phyloP scores from a whole-genome alignment of 2,888 invertebrate species.

The Andrena bucephala region DNA sequence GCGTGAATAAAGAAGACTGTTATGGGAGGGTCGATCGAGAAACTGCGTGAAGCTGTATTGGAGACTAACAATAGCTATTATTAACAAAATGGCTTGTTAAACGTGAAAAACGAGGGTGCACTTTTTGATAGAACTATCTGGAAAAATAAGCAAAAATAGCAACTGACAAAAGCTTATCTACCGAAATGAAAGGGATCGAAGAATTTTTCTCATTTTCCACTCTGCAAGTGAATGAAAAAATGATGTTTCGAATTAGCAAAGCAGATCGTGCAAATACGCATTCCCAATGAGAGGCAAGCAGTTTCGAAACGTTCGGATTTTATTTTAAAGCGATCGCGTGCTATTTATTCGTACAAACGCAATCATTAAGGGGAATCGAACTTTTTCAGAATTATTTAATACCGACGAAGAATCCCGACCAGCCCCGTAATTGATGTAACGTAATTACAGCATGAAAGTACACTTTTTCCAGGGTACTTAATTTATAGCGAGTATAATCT shows the following conservation, averaged over 20 bases:
- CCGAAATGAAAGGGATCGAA: too few species aligned
- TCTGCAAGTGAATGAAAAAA: not conserved
- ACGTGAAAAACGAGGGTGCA: too few species aligned
- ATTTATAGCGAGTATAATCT: conserved; percentile 13
- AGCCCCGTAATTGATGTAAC: conserved; percentile 11
- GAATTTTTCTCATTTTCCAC: too few species aligned
- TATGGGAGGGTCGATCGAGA: not conserved
- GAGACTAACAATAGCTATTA: too few species aligned
- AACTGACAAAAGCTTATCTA: too few species aligned
- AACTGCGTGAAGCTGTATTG: too few species aligned
- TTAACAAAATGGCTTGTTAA: too few species aligned
- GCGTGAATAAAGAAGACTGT: not conserved
- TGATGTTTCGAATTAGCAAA: not conserved
- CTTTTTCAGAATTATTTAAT: conserved; percentile 6
- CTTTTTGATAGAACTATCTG: too few species aligned
- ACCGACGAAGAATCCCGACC: not conserved
- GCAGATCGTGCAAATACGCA: not conserved
- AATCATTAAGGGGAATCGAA: not conserved
- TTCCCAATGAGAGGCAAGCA: not conserved
- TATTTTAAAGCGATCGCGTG: not conserved
- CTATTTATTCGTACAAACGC: not conserved
- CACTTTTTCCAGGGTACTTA: conserved; percentile 6
- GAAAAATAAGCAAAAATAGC: too few species aligned
- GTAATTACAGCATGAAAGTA: conserved; percentile 13
- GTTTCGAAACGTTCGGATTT: not conserved